Conservation (phyloP, 2,797 vertebrate genomes). For the Lutjanus campechanus region DNA sequence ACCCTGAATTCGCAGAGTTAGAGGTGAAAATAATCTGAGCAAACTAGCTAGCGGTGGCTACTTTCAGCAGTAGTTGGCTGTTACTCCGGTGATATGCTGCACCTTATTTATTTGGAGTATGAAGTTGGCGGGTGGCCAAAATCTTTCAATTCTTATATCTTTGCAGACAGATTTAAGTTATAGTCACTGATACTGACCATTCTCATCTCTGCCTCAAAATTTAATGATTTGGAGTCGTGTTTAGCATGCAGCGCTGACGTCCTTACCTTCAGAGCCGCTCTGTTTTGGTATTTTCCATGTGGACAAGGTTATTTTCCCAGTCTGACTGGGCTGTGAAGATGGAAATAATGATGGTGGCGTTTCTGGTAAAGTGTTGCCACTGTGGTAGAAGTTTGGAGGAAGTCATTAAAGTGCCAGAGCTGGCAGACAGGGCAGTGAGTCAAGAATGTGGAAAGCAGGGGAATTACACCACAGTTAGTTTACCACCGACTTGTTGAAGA, state of each 20-base stretch:
- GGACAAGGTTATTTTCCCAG: background rate
- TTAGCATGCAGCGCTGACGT: constrained; percentile 3
- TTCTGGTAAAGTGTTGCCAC: constrained; percentile 43
- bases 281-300: constrained; percentile 35
- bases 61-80: too few relatives aligned
- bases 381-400: constrained; percentile 29
- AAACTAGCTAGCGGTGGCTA: too few relatives aligned
- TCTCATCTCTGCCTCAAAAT: background rate
- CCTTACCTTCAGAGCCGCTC: background rate
- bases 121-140: too few relatives aligned
- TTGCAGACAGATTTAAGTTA: background rate
- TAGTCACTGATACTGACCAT: background rate
- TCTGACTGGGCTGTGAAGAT: constrained; percentile 48
- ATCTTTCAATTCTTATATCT: too few relatives aligned
- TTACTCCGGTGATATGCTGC: too few relatives aligned
- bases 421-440: constrained; percentile 20
- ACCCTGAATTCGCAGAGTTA: too few relatives aligned
- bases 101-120: too few relatives aligned
- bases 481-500: background rate
- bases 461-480: constrained; percentile 9
- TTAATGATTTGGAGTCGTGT: background rate
- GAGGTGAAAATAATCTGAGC: too few relatives aligned
- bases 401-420: constrained; percentile 37
- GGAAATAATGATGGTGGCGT: constrained; percentile 59
- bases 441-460: constrained; percentile 19